Percentiles rank a stretch among this genome's conserved stretches.
Evolutionary conservation across 2,797 vertebrate genomes (phyloP).

Genomic region (Lagorchestes hirsutus): DNA sequence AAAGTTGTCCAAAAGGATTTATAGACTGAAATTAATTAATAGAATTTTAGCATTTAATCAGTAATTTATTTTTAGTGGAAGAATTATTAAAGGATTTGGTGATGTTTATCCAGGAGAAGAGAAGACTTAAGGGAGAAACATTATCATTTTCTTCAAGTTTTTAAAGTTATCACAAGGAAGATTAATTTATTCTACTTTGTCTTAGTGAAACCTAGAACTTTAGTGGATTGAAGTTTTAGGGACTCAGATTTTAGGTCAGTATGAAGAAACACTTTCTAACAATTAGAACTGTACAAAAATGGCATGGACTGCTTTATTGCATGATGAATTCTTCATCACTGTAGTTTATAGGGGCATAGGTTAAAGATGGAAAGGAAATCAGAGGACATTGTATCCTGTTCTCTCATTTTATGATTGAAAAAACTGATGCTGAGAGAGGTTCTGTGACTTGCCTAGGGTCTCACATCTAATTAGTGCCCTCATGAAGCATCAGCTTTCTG

Average conservation of each 20-base stretch:
- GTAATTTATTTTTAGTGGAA: neutral
- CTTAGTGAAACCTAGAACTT: neutral
- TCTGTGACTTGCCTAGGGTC: neutral
- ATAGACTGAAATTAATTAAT: neutral
- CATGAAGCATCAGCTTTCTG: neutral
- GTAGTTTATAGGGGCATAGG: neutral
- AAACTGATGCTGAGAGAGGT: neutral
- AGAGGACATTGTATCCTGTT: neutral
- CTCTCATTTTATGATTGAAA: neutral
- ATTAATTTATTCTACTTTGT: neutral
- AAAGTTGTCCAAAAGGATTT: conserved; percentile 37
- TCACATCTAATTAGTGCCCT: neutral
- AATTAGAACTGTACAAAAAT: neutral
- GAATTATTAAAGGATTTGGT: neutral
- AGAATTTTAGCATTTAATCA: neutral
- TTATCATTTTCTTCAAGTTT: conserved; percentile 1
- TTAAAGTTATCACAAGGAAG: neutral
- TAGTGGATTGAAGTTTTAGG: neutral
- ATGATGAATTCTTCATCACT: neutral
- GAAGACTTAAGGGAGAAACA: neutral
- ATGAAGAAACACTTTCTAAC: neutral
- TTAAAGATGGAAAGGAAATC: neutral
- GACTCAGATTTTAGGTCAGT: neutral
- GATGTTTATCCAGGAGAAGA: neutral
- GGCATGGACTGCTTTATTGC: too few relatives aligned